Conservation (phyloP, 2,797 vertebrate genomes). For the Graptemys geographica region DNA sequence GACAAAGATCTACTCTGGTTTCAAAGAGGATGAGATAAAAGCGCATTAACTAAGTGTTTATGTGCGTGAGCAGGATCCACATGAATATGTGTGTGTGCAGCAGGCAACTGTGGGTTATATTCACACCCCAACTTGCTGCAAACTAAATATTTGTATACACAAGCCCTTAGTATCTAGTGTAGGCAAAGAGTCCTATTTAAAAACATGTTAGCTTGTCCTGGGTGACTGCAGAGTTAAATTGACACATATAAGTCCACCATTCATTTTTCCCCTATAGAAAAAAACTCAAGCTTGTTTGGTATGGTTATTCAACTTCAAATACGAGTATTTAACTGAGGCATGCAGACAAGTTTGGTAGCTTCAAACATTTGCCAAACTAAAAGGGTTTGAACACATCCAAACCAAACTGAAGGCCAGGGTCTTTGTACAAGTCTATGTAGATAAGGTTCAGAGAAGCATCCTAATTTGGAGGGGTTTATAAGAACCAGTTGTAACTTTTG, state of each 20-base stretch:
- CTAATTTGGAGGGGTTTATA: background rate
- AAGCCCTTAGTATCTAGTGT: background rate
- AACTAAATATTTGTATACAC: too few relatives aligned
- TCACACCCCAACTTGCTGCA: background rate
- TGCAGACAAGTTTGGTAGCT: background rate
- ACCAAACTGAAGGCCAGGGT: background rate
- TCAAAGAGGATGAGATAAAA: background rate
- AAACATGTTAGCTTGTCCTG: background rate
- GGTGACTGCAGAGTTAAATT: fast-evolving
- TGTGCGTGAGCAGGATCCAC: background rate
- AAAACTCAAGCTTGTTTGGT: background rate
- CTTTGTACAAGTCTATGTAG: background rate
- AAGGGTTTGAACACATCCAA: background rate
- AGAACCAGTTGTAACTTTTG: background rate
- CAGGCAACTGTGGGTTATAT: background rate
- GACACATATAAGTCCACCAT: background rate
- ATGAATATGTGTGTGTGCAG: background rate
- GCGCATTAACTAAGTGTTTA: too few relatives aligned
- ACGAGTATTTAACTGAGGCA: background rate
- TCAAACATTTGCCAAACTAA: background rate
- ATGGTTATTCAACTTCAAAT: background rate
- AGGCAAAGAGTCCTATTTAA: background rate
- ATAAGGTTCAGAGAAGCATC: background rate
- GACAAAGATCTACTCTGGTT: background rate
- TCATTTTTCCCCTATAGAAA: background rate